phyloP scores from a whole-genome alignment of 2,888 invertebrate genomes.

The Saturnia japonica region DNA sequence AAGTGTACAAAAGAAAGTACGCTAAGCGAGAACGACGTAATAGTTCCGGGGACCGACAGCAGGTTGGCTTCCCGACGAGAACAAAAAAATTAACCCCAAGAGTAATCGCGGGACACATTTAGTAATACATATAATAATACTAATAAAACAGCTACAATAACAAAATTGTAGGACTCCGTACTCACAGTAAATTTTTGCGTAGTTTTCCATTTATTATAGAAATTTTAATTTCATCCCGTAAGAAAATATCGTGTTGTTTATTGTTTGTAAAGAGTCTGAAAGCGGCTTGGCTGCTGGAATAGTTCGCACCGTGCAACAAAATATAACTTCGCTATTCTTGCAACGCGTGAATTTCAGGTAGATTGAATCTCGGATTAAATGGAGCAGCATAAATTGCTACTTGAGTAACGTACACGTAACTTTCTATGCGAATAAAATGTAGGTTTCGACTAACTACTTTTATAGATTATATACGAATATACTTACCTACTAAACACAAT shows the following conservation, averaged over 20 bases:
- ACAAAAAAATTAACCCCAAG: too few relatives aligned
- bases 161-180: neutral
- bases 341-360: constrained; percentile 11
- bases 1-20: too few relatives aligned
- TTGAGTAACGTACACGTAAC: neutral
- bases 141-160: neutral
- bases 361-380: constrained; percentile 5
- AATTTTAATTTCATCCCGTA: constrained; percentile 53
- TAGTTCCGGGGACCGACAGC: too few relatives aligned
- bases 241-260: constrained; percentile 41
- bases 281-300: constrained; percentile 32
- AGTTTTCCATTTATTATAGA: neutral
- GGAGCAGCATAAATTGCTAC: constrained; percentile 7
- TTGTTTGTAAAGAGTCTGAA: constrained; percentile 39
- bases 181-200: neutral
- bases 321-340: constrained; percentile 15
- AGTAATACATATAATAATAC: too few relatives aligned
- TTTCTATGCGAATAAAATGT: neutral
- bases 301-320: constrained; percentile 10
- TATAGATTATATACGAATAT: too few relatives aligned
- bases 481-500: too few relatives aligned
- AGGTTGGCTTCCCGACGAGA: too few relatives aligned
- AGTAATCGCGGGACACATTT: too few relatives aligned
- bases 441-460: too few relatives aligned
- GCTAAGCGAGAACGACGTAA: too few relatives aligned